Evolutionary conservation across 2,888 invertebrate species (phyloP), one percentile per base, ranked within the genome.

Genomic region (Metopia argyrocephala): DNA sequence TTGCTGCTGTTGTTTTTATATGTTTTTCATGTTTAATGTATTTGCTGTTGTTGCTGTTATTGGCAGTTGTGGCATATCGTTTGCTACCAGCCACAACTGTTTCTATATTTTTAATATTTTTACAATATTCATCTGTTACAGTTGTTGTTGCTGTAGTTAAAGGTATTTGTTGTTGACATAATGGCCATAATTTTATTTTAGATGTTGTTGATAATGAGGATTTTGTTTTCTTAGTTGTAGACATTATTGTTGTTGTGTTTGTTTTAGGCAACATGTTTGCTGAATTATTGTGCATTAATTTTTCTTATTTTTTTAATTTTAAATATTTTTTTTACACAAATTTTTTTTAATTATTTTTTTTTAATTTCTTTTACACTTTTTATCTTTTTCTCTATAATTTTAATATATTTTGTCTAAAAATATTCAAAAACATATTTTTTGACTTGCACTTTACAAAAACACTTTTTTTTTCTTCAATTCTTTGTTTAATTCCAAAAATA

Each of bases 211-310:
- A 48, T 46, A 52, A 25, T 80, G 59, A 59, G 28, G 66, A 69
- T 61, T 69, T 80, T 54, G 38, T 78, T 61, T 69, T 65, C 25
- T 56, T 74, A 61, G 23, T 46, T n/a, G 57, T 50, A 27, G 73
- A 45, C 75, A 71, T 76, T 76, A 65, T 66, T 71, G 66, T 66
- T 38, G 66, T 28, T 7, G 38, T 25, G 25, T 45, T 61, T 12
- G 57, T 27, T 64, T 52, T 64, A 62, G 66, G 65, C 70, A 75
- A 79, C 75, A 75, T 75, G 75, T 64, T 70, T 75, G 69, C 74
- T 56, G n/a, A n/a, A n/a, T n/a, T n/a, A n/a, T 46, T 50, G 18
- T 18, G 23, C 27, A 31, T 21, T 54, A 45, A 45, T 48, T 28
- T 54, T 15, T 61, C 31, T 50, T 27, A 20, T 46, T 12, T 21